Evolutionary conservation across 2,888 invertebrate genomes (phyloP), one percentile per base, ranked within the genome.

Genomic region (Epinotia bilunana): DNA sequence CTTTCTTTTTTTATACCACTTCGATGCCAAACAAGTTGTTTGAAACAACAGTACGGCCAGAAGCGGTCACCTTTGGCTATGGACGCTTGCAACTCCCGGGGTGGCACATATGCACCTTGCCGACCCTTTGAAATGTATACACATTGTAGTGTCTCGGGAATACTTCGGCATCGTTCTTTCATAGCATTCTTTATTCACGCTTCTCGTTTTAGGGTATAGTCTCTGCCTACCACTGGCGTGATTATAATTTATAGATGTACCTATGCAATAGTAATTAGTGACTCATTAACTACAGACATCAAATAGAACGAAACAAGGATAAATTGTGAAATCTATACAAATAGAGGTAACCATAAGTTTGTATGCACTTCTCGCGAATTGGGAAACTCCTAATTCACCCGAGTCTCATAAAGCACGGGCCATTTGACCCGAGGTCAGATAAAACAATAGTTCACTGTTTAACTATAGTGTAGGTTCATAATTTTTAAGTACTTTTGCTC

Each of bases 401-500:
- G 53, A 57, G 28, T 62, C 69, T 69, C 73, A 49, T 39, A 64
- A 74, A 55, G 64, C 64, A 18, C 49, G 13, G 70, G 39, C 20
- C 69, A 74, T 74, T 64, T 64, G 58, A 74, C 64, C 58, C 74
- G 58, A 74, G 74, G 74, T 70, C 74, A 58, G 2, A n/a, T 69
- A 69, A 49, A 33, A 20, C 23, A 65, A 49, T 33, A 58, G 43
- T 39, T 57, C 39, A 49, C 4, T 39, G 18, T 18, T 39, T n/a
- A n/a, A 46, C 58, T 20, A 33, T 53, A 39, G 58, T 57, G 55
- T 57, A 49, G 46, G 18, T 64, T 49, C 53, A 74, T 70, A 58
- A 53, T 74, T 13, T 49, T 63, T 53, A 53, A 68, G 39, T 67
- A 53, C 49, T 46, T 64, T 43, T 53, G 16, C 49, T 60, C n/a